Base-by-base conservation (phyloP, 2,113 vertebrate genomes). In the Indicator maculatus region DNA sequence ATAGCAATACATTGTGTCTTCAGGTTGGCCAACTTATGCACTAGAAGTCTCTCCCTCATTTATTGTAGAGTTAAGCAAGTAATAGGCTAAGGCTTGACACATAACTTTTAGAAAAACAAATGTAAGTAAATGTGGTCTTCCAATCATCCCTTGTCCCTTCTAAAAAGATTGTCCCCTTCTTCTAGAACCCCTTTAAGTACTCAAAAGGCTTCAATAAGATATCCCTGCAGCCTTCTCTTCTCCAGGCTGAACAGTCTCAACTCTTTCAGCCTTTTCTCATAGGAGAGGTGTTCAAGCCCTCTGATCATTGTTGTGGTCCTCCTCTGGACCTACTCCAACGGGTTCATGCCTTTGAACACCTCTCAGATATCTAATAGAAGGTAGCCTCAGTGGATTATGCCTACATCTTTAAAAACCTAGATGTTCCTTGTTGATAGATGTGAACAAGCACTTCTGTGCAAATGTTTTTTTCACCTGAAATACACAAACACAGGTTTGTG, bases 1-100 rank as follows among this genome's bases (percentile, higher is more conserved):
- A n/a, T 24, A 61, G 18, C 47, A n/a, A 7, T n/a, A 24, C 19
- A 21, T 28, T 9, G 19, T 17, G 8, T 39, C 20, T n/a, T 65
- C 13, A 2, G 1, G 2, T 1, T 45, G 33, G 7, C 39, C 39
- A 81, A 3, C 30, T 79, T 41, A 71, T 1, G 3, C 3, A 14
- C 30, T 71, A n/a, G 8, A 56, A 74, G 7, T 58, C 13, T 58
- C 18, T 69, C 10, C 18, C 30, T 72, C 72, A 38, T 50, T 69
- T 27, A 44, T 33, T 44, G 19, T 26, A 85, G 30, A 31, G 5
- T 19, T 70, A 88, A 58, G 7, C 16, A 63, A 16, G 16, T 27
- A 60, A 85, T 19, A 4, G 13, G 8, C 5, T 64, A 64, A 27
- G 19, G n/a, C 8, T 70, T 64, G 39, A 9, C 26, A 41, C 12